Percentiles rank a stretch among this genome's conserved stretches.
These are phyloP conservation scores for Microchrysa polita DNA, from an alignment of 2,888 invertebrate genomes.

Conservation along the genomic window DNA sequence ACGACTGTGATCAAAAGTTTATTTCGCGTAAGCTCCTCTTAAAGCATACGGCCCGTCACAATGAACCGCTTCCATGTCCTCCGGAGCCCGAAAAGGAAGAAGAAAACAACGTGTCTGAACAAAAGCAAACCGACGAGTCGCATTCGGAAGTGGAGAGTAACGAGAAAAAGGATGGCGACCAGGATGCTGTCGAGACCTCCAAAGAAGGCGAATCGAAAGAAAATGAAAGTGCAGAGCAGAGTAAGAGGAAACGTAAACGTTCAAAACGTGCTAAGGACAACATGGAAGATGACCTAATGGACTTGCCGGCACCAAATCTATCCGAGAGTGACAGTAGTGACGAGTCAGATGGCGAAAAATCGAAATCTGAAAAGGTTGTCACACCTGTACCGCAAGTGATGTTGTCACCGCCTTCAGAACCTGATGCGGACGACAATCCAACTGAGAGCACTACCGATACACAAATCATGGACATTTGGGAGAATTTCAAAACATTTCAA, in stretches of 20 bases:
- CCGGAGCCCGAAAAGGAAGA: constrained; percentile 27
- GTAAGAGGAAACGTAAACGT: constrained; percentile 61
- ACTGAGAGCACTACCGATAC: constrained; percentile 51
- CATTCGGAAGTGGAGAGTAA: constrained; percentile 32
- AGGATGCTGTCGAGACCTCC: constrained; percentile 41
- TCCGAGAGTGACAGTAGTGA: constrained; percentile 86
- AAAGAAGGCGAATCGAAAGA: constrained; percentile 42
- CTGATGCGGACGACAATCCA: constrained; percentile 55
- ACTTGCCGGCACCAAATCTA: constrained; percentile 83
- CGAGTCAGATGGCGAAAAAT: constrained; percentile 66
- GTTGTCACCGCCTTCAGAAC: constrained; percentile 61
- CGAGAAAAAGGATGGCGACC: constrained; percentile 36
- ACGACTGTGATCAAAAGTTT: constrained; percentile 78
- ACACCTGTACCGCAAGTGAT: constrained; percentile 59
- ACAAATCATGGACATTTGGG: constrained; percentile 57
- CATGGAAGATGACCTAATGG: constrained; percentile 69
- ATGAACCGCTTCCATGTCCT: constrained; percentile 57
- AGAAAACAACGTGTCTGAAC: constrained; percentile 23
- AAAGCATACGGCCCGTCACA: constrained; percentile 76
- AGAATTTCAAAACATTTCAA: constrained; percentile 59
- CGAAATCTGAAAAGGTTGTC: constrained; percentile 51
- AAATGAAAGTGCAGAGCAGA: constrained; percentile 40
- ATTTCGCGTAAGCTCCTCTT: constrained; percentile 80
- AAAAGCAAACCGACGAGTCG: constrained; percentile 33
- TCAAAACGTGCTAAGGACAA: constrained; percentile 61